These are phyloP conservation scores for Campodea augens DNA, from an alignment of 1,140 invertebrate species.

Conservation along the genomic window DNA sequence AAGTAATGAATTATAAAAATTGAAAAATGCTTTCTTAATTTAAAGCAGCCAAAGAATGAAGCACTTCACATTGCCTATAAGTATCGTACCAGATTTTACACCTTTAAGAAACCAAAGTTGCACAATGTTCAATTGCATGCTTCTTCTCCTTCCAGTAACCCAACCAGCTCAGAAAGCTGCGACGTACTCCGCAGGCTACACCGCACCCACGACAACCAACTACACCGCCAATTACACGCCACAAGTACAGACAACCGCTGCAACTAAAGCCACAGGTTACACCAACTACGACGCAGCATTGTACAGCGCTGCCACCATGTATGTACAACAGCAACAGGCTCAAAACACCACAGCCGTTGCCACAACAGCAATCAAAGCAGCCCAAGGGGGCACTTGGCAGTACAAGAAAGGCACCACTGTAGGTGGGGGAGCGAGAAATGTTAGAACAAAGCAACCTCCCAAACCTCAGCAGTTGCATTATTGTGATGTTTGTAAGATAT, in stretches of 20 bases:
- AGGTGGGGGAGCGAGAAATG: slow-evolving; percentile 28
- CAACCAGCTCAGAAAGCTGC: slow-evolving; percentile 21
- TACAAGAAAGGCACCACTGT: slow-evolving; percentile 42
- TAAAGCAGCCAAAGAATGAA: too few relatives aligned
- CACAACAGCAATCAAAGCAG: slow-evolving; percentile 16
- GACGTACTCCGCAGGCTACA: slow-evolving; percentile 21
- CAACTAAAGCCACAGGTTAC: slow-evolving; percentile 19
- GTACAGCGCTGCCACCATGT: slow-evolving; percentile 81
- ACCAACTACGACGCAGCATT: slow-evolving; percentile 75
- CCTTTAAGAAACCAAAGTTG: slow-evolving; percentile 35
- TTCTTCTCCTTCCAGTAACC: slow-evolving; percentile 34
- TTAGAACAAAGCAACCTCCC: slow-evolving; percentile 55
- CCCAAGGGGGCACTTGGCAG: slow-evolving; percentile 31
- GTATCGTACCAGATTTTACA: slow-evolving; percentile 9
- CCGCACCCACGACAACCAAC: slow-evolving; percentile 13
- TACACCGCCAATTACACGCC: slow-evolving; percentile 27
- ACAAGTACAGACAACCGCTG: slow-evolving; percentile 23
- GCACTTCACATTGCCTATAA: too few relatives aligned
- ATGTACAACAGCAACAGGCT: slow-evolving; percentile 56
- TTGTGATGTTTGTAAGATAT: slow-evolving; percentile 95
- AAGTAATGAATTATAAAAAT: too few relatives aligned
- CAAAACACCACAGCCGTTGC: slow-evolving; percentile 12
- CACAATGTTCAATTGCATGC: slow-evolving; percentile 38
- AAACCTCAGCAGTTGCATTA: slow-evolving; percentile 84
- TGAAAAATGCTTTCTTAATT: too few relatives aligned